These are phyloP conservation scores for Popillia japonica DNA, from an alignment of 1,140 invertebrate genomes.

Conservation along the genomic window DNA sequence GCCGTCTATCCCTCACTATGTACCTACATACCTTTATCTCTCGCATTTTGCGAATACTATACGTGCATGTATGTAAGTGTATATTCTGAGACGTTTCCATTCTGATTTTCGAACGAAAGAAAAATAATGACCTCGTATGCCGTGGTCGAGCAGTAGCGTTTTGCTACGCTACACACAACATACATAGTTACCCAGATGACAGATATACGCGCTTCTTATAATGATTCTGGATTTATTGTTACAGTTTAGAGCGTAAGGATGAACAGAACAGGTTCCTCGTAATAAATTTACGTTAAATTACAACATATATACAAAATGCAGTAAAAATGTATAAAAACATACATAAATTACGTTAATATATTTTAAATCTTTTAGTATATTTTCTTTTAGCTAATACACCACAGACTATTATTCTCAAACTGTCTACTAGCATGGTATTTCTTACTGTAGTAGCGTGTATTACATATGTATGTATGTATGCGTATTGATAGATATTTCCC, in stretches of 20 bases:
- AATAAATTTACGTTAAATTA: conserved; percentile 32
- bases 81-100: conserved; percentile 34
- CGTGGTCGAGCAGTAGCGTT: conserved; percentile 1
- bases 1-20: background rate
- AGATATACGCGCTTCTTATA: conserved; percentile 30
- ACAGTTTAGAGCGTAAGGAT: conserved; percentile 6
- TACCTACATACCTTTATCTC: no score
- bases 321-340: conserved; percentile 11
- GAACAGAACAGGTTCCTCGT: background rate
- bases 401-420: background rate
- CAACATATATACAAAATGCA: background rate
- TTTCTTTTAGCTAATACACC: conserved; percentile 10
- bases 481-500: no score
- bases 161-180: conserved; percentile 13
- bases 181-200: conserved; percentile 3
- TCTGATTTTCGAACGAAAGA: conserved; percentile 32
- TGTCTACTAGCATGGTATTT: background rate
- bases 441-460: background rate
- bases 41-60: background rate
- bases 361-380: conserved; percentile 12
- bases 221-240: conserved; percentile 30
- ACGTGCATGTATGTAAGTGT: background rate
- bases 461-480: no score
- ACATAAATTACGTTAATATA: conserved; percentile 23
- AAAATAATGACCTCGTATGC: conserved; percentile 24